Base-by-base conservation (phyloP, 2,888 invertebrate species). In the Caenorhabditis sp. region DNA sequence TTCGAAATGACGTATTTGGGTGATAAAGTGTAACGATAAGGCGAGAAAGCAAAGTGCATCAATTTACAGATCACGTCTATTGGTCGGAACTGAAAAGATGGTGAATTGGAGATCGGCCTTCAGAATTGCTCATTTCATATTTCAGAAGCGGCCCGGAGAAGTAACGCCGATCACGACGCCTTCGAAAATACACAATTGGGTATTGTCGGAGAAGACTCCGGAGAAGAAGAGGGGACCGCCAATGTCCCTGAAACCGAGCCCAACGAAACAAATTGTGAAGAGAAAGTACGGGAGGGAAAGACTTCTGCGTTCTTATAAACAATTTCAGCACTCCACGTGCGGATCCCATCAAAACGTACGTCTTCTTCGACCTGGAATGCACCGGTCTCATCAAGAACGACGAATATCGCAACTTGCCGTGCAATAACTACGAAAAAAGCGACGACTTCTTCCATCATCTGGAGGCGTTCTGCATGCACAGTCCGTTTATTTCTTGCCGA, bases 311-410 rank as follows among this genome's bases (percentile, higher is more conserved):
- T n/a, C n/a, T n/a, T n/a, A n/a, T n/a, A n/a, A 11, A 41, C 3
- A 6, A 22, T 68, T 75, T 26, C 65, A 72, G 78, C 1, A 9
- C 9, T 1, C 5, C 20, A 24, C 8, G n/a, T 2, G n/a, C 17
- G 17, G 66, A 70, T 2, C 11, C 17, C 13, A 53, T 71, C 46
- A 35, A 73, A 46, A 81, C 82, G 7, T 80, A 79, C 55, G 65
- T 86, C 5, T 86, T 86, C 77, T 78, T 84, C 41, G 86, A 86
- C 65, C 61, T 86, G 32, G 86, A 86, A 66, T 84, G 83, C 45
- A 84, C 83, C 3, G 85, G 82, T 11, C 45, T 85, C 13, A 75
- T 84, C 41, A 63, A 39, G 22, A 46, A 61, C n/a, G 52, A 41
- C 17, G 68, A 58, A 5, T 32, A 32, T n/a, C 59, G 58, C 5